phyloP scores from a whole-genome alignment of 2,797 vertebrate species.

The Myotis myotis region DNA sequence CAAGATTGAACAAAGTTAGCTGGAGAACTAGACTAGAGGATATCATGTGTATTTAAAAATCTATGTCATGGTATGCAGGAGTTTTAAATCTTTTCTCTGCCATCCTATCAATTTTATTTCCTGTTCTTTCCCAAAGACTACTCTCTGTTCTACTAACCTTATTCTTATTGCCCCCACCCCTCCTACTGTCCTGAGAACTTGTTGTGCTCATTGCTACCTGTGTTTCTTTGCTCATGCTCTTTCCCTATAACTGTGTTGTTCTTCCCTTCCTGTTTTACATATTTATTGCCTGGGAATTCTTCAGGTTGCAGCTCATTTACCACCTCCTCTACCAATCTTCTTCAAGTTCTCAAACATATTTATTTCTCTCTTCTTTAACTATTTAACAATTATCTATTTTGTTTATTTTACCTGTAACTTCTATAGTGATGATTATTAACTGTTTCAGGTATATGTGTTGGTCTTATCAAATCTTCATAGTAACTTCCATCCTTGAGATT shows the following conservation, averaged over 20 bases:
- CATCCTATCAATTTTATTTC: background rate
- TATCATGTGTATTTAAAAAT: slow-evolving; percentile 44
- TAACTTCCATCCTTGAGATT: background rate
- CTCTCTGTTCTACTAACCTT: background rate
- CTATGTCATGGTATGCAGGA: background rate
- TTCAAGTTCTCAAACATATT: background rate
- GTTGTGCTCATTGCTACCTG: background rate
- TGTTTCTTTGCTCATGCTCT: background rate
- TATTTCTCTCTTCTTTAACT: background rate
- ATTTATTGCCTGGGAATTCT: background rate
- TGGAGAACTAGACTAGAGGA: background rate
- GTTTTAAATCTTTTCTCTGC: background rate
- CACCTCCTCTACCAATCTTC: background rate
- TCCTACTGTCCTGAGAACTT: background rate
- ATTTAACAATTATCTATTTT: background rate
- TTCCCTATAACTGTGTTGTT: background rate
- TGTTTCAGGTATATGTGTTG: background rate
- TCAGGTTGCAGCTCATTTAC: background rate
- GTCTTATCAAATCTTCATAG: background rate
- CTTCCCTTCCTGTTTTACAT: background rate
- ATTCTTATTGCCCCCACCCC: background rate
- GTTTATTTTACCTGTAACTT: background rate
- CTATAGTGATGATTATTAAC: background rate
- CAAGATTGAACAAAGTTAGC: slow-evolving; percentile 19
- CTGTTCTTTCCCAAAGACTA: background rate